A percentile compares a stretch with the other conserved stretches of the same genome.
Evolutionary conservation across 2,113 vertebrate genomes (phyloP).

Genomic region (Atherinomorus stipes): DNA sequence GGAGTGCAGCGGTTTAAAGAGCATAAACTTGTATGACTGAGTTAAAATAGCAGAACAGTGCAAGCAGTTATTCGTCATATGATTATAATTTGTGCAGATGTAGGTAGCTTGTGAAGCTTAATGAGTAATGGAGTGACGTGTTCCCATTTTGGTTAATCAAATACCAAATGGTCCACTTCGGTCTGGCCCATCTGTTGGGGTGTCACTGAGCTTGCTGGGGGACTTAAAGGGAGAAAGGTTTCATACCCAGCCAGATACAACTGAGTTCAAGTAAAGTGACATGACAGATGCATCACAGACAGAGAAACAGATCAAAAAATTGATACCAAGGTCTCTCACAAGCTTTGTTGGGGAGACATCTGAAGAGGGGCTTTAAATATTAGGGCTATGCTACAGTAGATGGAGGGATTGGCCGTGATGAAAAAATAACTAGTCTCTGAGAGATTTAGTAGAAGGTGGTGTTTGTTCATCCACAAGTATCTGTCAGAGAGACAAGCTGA

Average conservation of each 20-base stretch:
- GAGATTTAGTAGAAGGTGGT: background rate
- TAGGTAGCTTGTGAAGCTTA: background rate
- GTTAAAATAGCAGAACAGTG: background rate
- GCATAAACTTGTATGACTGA: background rate
- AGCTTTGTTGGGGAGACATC: background rate
- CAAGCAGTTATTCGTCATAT: background rate
- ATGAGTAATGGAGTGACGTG: background rate
- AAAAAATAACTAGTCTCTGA: background rate
- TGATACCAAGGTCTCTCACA: background rate
- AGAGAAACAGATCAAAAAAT: too few relatives aligned
- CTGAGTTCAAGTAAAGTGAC: too few relatives aligned
- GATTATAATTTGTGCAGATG: background rate
- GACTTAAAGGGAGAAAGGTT: too few relatives aligned
- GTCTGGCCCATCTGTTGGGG: too few relatives aligned
- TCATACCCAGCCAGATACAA: too few relatives aligned
- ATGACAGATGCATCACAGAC: too few relatives aligned
- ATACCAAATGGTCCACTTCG: background rate
- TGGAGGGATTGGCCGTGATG: background rate
- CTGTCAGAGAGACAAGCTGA: background rate
- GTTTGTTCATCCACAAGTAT: too few relatives aligned
- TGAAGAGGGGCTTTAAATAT: too few relatives aligned
- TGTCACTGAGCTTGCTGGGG: too few relatives aligned
- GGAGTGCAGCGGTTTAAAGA: background rate
- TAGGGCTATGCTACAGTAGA: background rate
- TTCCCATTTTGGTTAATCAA: background rate